These are phyloP conservation scores for Parauchenoglanis ngamensis DNA, from an alignment of 2,797 vertebrate species.

Conservation along the genomic window DNA sequence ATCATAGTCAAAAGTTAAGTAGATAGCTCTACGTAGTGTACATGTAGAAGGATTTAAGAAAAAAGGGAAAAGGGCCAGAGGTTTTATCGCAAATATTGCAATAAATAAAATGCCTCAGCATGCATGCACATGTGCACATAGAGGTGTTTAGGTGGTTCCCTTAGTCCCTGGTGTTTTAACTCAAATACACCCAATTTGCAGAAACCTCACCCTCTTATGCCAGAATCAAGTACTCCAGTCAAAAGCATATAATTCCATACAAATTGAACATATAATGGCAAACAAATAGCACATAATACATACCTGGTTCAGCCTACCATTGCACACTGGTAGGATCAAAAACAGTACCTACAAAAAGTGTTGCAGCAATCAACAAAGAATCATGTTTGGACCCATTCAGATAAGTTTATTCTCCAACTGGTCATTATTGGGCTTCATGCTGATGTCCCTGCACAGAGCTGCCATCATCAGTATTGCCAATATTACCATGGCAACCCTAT, in stretches of 20 bases:
- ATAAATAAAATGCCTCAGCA: background rate
- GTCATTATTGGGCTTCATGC: background rate
- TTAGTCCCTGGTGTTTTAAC: background rate
- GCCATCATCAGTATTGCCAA: background rate
- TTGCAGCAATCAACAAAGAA: background rate
- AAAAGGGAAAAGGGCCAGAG: background rate
- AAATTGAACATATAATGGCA: background rate
- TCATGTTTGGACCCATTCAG: background rate
- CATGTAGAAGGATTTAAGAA: background rate
- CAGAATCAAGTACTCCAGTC: background rate
- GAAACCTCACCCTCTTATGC: background rate
- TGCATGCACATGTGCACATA: background rate
- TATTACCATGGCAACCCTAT: conserved; percentile 7
- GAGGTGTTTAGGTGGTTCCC: background rate
- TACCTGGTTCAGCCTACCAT: background rate
- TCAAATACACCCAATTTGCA: background rate
- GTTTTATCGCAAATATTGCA: background rate
- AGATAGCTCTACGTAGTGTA: background rate
- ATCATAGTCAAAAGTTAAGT: background rate
- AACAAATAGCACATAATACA: background rate
- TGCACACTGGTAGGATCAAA: background rate
- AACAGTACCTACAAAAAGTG: background rate
- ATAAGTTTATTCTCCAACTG: background rate
- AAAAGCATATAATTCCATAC: background rate
- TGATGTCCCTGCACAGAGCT: background rate